Percentiles rank a stretch among this genome's conserved stretches.
Evolutionary conservation across 2,113 vertebrate genomes (phyloP).

Genomic region (Mirounga angustirostris): DNA sequence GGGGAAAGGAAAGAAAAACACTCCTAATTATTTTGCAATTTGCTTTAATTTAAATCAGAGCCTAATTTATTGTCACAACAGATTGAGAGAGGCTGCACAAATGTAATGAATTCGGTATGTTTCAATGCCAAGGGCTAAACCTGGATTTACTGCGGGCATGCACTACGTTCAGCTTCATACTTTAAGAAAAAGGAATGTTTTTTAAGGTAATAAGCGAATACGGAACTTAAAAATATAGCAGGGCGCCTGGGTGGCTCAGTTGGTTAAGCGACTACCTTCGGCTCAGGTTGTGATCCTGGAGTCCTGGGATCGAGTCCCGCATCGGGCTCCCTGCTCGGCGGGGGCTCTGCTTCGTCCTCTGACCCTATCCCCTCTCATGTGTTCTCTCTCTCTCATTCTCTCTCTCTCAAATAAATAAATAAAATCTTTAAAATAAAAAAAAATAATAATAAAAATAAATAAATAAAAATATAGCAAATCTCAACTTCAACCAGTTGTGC

Average conservation of each 20-base stretch:
- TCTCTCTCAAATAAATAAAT: no score
- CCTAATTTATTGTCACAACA: constrained; percentile 87
- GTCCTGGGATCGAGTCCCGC: no score
- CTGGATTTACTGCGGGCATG: constrained; percentile 79
- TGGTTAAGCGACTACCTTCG: no score
- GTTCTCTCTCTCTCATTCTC: no score
- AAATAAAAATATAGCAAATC: constrained; percentile 67
- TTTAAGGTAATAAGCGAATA: constrained; percentile 64
- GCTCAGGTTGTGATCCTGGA: no score
- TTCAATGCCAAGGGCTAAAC: constrained; percentile 84
- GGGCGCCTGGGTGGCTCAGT: no score
- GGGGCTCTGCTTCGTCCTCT: no score
- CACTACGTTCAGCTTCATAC: constrained; percentile 62
- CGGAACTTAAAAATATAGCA: constrained; percentile 74
- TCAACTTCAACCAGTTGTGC: constrained; percentile 65
- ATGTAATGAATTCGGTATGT: constrained; percentile 82
- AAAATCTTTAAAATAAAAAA: no score
- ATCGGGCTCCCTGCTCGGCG: no score
- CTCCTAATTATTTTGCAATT: constrained; percentile 84
- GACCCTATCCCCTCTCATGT: no score
- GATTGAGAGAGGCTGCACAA: constrained; percentile 82
- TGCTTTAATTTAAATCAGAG: constrained; percentile 86
- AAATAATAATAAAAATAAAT: no score
- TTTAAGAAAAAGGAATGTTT: not conserved
- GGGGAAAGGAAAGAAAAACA: constrained; percentile 35